phyloP scores from a whole-genome alignment of 1,140 invertebrate species.

The Bombus huntii region DNA sequence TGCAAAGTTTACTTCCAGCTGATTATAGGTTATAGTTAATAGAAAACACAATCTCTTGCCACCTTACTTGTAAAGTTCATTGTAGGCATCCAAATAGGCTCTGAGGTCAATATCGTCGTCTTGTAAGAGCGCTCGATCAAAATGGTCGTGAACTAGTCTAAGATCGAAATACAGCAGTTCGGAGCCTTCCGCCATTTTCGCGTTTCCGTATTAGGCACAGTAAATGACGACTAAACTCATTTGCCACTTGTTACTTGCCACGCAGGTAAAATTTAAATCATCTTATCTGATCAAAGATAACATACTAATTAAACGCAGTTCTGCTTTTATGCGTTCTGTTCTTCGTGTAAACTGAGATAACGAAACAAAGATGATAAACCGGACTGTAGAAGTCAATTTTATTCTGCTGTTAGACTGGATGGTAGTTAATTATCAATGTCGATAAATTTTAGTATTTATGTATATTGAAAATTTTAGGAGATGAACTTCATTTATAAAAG shows the following conservation, averaged over 20 bases:
- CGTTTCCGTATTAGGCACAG: neutral
- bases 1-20: neutral
- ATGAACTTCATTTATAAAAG: neutral
- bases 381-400: neutral
- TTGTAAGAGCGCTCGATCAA: slow-evolving; percentile 78
- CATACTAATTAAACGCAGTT: neutral
- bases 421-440: neutral
- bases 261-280: neutral
- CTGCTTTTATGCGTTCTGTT: neutral
- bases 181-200: slow-evolving; percentile 77
- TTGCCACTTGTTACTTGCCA: slow-evolving; percentile 46
- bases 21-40: slow-evolving; percentile 34
- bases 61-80: slow-evolving; percentile 83
- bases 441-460: neutral
- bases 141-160: slow-evolving; percentile 78
- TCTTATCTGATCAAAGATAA: slow-evolving; percentile 31
- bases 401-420: neutral
- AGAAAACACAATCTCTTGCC: neutral
- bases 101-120: slow-evolving; percentile 82
- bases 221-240: neutral
- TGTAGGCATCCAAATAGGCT: slow-evolving; percentile 82
- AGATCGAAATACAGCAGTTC: slow-evolving; percentile 78
- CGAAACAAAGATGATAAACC: neutral
- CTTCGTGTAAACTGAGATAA: neutral
- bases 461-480: too few species aligned